Evolutionary conservation across 2,888 invertebrate genomes (phyloP), one percentile per base, ranked within the genome.

Genomic region (Galeopsomyia nigrocyanea): DNA sequence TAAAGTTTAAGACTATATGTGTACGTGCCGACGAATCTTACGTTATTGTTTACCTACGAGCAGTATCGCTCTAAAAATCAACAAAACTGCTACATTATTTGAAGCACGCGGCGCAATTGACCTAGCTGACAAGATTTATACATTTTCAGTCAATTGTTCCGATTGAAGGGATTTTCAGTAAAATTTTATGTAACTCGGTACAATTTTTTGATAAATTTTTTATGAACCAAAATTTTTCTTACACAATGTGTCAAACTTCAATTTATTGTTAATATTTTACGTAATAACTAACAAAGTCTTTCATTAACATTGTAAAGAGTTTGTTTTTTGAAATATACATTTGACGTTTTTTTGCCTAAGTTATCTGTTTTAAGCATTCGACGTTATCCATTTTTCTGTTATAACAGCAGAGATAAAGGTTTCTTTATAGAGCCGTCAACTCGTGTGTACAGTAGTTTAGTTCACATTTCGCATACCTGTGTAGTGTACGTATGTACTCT

Each of bases 371-470:
- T 74, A 71, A 71, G 64, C 68, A 68, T 71, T 74, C 70, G 74
- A 71, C 70, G 70, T 71, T 74, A 74, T 67, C 22, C 64, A 22
- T 50, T 72, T 68, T 68, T 72, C 47, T 58, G 53, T 58, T 58
- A 72, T 31, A 46, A 66, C 61, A 53, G 31, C 47, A 26, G 21
- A 60, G 60, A 67, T 63, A 53, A 53, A 13, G 65, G 63, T 22
- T 66, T 65, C 19, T 73, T 50, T 21, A 62, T 9, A 51, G 58
- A 62, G 63, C 69, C 63, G 63, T 58, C n/a, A 55, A 53, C 63
- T 75, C 69, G 71, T 71, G 71, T 75, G 75, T 75, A 75, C 66
- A 72, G 72, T 72, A 75, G 72, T 64, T 74, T 53, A 68, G 67
- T 60, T 67, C 51, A 71, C 64, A 62, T 71, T 63, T 69, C 68